Conservation (phyloP, 1,140 invertebrate genomes). For the Scylla paramamosain region DNA sequence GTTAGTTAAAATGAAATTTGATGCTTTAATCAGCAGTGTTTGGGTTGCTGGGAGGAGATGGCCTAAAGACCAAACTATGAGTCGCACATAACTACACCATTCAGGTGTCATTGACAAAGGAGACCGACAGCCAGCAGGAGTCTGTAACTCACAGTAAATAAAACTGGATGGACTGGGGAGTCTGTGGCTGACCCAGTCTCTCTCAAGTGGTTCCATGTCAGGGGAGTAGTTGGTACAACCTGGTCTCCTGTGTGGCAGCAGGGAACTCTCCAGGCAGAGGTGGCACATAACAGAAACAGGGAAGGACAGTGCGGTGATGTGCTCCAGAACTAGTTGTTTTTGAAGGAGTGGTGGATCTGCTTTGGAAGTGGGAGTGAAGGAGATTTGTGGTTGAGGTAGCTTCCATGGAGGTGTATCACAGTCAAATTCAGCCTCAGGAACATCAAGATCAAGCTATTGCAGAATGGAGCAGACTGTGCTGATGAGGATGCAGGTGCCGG, state of each 20-base stretch:
- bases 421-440: not conserved
- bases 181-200: not conserved
- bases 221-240: not conserved
- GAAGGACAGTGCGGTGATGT: not conserved
- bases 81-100: constrained; percentile 28
- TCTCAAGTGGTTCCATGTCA: not conserved
- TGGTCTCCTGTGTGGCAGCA: not conserved
- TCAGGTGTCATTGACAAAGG: not conserved
- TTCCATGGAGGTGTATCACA: not conserved
- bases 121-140: not conserved
- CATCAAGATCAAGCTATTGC: not conserved
- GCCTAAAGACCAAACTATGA: not conserved
- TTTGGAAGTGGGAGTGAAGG: constrained; percentile 21
- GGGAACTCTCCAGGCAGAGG: not conserved
- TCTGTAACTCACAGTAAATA: constrained; percentile 1
- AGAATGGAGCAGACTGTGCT: not conserved
- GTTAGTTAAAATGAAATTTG: not conserved
- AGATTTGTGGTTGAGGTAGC: not conserved
- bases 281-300: not conserved
- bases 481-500: not conserved
- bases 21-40: not conserved
- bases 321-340: constrained; percentile 23
- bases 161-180: not conserved
- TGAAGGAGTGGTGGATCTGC: not conserved
- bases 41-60: not conserved